phyloP scores from a whole-genome alignment of 1,140 invertebrate genomes.

The Elymnias hypermnestra region DNA sequence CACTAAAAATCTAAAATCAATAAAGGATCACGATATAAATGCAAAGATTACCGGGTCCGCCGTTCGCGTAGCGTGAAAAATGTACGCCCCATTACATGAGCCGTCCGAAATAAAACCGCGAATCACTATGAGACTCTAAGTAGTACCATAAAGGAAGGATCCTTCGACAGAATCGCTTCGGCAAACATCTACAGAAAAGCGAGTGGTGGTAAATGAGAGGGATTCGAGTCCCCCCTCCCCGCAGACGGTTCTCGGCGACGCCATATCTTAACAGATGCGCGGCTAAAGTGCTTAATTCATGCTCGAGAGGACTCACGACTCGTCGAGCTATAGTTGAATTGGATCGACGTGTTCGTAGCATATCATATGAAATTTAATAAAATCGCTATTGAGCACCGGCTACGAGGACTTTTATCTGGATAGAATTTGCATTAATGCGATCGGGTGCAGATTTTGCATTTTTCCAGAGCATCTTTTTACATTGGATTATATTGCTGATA shows the following conservation, averaged over 20 bases:
- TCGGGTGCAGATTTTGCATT: constrained; percentile 8
- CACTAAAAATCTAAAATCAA: constrained; percentile 76
- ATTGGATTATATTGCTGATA: constrained; percentile 1
- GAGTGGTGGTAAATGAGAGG: constrained; percentile 74
- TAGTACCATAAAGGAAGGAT: constrained; percentile 71
- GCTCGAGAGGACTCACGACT: constrained; percentile 43
- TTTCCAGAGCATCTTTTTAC: constrained; percentile 5
- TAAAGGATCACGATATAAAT: constrained; percentile 73
- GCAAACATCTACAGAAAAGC: constrained; percentile 71
- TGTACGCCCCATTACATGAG: constrained; percentile 66
- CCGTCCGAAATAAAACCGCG: constrained; percentile 73
- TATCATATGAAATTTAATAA: constrained; percentile 12
- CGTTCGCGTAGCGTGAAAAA: constrained; percentile 66
- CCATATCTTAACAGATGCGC: constrained; percentile 60
- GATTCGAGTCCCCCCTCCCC: constrained; percentile 47
- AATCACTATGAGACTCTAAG: constrained; percentile 73
- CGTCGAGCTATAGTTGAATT: constrained; percentile 34
- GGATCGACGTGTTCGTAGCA: constrained; percentile 9
- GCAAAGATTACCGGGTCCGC: constrained; percentile 71
- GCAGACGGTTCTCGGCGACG: constrained; percentile 33
- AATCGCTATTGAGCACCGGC: constrained; percentile 6
- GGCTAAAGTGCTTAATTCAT: constrained; percentile 51
- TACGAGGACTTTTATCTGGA: constrained; percentile 9
- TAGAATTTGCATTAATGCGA: constrained; percentile 8
- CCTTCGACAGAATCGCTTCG: constrained; percentile 67